Percentiles rank a stretch among this genome's conserved stretches.
Conservation (phyloP, 2,888 invertebrate genomes). For the Tetanocera ferruginea region DNA sequence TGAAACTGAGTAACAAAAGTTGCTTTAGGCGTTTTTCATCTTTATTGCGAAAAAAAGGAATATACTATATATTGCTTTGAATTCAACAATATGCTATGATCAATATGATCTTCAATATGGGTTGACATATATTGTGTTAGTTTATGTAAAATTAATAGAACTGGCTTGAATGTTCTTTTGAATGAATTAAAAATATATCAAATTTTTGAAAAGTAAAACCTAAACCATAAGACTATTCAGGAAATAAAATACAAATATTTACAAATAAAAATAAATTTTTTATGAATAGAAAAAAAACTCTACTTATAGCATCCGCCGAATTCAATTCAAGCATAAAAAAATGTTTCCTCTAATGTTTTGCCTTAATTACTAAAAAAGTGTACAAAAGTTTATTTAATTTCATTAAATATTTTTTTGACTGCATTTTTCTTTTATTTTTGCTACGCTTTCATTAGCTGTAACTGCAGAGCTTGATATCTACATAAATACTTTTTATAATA, state of each 20-base stretch:
- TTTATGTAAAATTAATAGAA: not conserved
- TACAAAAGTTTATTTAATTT: conserved; percentile 24
- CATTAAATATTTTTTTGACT: not conserved
- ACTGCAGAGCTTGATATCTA: not conserved
- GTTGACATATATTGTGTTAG: no score
- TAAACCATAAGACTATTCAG: no score
- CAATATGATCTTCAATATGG: no score
- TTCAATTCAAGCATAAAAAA: conserved; percentile 1
- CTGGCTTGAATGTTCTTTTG: not conserved
- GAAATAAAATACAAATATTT: not conserved
- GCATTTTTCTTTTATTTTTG: conserved; percentile 14
- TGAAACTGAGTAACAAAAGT: no score
- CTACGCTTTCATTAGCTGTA: not conserved
- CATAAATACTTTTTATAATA: conserved; percentile 11
- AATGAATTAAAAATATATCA: not conserved
- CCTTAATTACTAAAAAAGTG: conserved; percentile 21
- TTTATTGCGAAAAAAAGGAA: no score
- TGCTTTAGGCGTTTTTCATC: no score
- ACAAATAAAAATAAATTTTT: not conserved
- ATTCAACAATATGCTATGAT: no score
- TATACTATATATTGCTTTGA: no score
- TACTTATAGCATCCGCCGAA: not conserved
- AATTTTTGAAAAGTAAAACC: no score
- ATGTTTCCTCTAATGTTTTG: not conserved
- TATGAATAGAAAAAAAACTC: no score